Evolutionary conservation across 1,140 invertebrate species (phyloP).

Genomic region (Sarcophaga peregrina): DNA sequence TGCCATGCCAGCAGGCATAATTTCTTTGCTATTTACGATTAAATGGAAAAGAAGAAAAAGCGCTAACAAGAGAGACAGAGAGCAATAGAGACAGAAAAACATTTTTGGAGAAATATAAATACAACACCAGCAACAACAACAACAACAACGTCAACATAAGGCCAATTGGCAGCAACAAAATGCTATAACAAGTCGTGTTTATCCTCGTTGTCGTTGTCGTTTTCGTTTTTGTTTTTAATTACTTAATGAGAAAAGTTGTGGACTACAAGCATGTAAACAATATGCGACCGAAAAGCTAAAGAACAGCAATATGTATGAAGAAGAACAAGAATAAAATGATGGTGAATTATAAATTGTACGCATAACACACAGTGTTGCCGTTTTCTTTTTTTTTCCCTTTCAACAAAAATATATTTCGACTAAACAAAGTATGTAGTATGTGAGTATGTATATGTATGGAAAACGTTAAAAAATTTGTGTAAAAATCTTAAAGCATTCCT

Average conservation of each 20-base stretch:
- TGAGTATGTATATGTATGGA: neutral
- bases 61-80: no score
- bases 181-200: neutral
- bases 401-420: no score
- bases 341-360: no score
- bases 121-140: neutral
- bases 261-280: neutral
- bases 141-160: neutral
- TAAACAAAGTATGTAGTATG: no score
- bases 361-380: no score
- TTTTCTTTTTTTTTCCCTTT: no score
- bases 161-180: conserved; percentile 5
- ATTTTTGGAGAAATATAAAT: neutral
- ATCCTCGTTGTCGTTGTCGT: neutral
- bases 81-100: no score
- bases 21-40: neutral
- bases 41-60: neutral
- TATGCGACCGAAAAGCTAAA: neutral
- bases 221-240: neutral
- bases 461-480: no score
- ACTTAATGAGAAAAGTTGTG: conserved; percentile 14
- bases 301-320: neutral
- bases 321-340: no score
- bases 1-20: neutral
- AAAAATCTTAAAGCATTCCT: no score